Evolutionary conservation across 1,140 invertebrate genomes (phyloP).

Genomic region (Helicoverpa armigera): DNA sequence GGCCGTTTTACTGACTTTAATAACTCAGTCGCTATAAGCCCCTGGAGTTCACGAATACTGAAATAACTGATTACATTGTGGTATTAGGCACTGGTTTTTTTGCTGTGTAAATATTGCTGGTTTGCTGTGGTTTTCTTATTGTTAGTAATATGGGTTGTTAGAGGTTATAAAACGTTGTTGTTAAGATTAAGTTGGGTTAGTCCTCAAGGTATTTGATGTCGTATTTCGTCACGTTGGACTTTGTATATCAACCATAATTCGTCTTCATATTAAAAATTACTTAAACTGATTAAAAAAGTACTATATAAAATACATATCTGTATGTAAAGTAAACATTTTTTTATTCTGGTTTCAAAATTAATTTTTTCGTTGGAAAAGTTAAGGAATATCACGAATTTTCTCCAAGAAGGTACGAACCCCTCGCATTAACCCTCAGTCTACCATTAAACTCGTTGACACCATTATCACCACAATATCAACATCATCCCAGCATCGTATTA

Average conservation of each 20-base stretch:
- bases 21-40: constrained; percentile 39
- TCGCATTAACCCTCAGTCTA: too few relatives aligned
- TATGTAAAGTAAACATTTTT: too few relatives aligned
- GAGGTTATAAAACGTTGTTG: not conserved
- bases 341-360: too few relatives aligned
- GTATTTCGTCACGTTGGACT: too few relatives aligned
- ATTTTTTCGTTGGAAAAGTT: too few relatives aligned
- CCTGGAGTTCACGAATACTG: constrained; percentile 33
- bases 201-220: not conserved
- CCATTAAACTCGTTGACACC: not conserved
- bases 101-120: too few relatives aligned
- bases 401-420: too few relatives aligned
- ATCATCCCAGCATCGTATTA: constrained; percentile 30
- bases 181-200: not conserved
- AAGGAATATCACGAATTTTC: too few relatives aligned
- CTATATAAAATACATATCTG: too few relatives aligned
- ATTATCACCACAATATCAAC: constrained; percentile 39
- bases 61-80: constrained; percentile 21
- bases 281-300: too few relatives aligned
- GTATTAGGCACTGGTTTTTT: constrained; percentile 18
- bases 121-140: not conserved
- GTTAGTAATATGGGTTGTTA: not conserved
- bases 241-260: too few relatives aligned
- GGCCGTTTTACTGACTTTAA: constrained; percentile 28
- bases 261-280: too few relatives aligned